Evolutionary conservation across 2,113 vertebrate species (phyloP), one percentile per base, ranked within the genome.

Genomic region (Saccopteryx leptura): DNA sequence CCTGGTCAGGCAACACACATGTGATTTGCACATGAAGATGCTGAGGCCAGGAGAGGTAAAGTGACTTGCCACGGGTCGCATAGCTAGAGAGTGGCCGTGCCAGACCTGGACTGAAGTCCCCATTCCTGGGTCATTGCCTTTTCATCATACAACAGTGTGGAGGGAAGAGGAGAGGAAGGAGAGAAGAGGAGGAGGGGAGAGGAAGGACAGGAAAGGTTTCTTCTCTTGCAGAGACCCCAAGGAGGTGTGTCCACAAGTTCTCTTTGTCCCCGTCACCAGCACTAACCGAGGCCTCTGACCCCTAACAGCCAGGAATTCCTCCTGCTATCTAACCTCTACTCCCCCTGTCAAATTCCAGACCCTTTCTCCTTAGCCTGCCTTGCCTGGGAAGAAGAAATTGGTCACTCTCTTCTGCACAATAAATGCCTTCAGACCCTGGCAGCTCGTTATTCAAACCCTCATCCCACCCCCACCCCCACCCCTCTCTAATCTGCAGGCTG

Each of bases 391-490:
- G 76, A 82, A 76, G 82, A 93, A 74, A 81, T 80, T 48, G 88
- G 69, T 68, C 78, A 48, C 92, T 90, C 93, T 96, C 76, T 68
- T 75, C 90, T 80, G 56, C 71, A 98, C 95, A 97, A 97, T 96
- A 94, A 96, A 97, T 76, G 95, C 93, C 96, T 96, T 96, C 92
- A 96, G 93, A 84, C 83, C 1, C 84, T 85, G 63, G 61, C 31
- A 4, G 96, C 84, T 88, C 82, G 88, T 94, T 96, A 96, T 97
- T 96, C 96, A 96, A 76, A 26, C 83, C 96, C 93, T 80, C 63
- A 10, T 48, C 81, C 75, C 74, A 56, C 50, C 79, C 85, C 93
- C n/a, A 74, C 68, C 93, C 92, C 96, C 96, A 79, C 19, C 4
- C 54, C 85, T 61, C 88, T 95, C 79, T 91, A 28, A 89, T 96